Evolutionary conservation across 2,797 vertebrate species (phyloP).

Genomic region (Sebastolobus altivelis): DNA sequence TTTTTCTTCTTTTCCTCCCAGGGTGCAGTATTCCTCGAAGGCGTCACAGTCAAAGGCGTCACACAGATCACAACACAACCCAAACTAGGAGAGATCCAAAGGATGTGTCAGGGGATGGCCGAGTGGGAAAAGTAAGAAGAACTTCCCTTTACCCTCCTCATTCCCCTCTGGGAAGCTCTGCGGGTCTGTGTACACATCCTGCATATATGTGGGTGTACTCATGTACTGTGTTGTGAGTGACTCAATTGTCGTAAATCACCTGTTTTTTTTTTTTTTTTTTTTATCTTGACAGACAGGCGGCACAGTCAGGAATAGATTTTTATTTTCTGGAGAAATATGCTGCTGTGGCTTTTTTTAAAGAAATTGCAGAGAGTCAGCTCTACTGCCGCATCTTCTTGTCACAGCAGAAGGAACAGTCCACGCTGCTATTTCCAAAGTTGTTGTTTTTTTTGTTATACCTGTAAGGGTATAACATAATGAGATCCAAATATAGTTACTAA

Average conservation of each 20-base stretch:
- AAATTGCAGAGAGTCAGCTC: constrained; percentile 3
- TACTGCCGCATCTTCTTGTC: neutral
- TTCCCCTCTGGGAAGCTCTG: constrained; percentile 40
- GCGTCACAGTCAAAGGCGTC: constrained; percentile 92
- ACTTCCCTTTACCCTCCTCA: constrained; percentile 31
- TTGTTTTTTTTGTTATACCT: neutral
- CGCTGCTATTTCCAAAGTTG: constrained; percentile 19
- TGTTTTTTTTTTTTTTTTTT: neutral
- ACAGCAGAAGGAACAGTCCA: constrained; percentile 25
- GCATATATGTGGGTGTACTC: constrained; percentile 43
- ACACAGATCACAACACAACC: constrained; percentile 93
- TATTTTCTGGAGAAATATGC: constrained; percentile 38
- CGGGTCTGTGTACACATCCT: constrained; percentile 7
- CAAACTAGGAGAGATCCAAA: constrained; percentile 92
- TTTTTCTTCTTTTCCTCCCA: constrained; percentile 64
- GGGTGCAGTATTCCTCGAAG: constrained; percentile 97
- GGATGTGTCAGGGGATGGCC: constrained; percentile 94
- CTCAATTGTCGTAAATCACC: constrained; percentile 58
- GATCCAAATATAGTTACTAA: neutral
- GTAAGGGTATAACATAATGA: neutral
- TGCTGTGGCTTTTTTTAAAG: constrained; percentile 27
- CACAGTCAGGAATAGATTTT: constrained; percentile 66
- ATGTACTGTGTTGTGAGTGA: constrained; percentile 50
- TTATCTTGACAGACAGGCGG: constrained; percentile 45
- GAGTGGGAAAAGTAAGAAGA: constrained; percentile 96